Percentiles rank a stretch among this genome's conserved stretches.
Evolutionary conservation across 2,888 invertebrate species (phyloP).

Genomic region (Dryocosmus kuriphilus): DNA sequence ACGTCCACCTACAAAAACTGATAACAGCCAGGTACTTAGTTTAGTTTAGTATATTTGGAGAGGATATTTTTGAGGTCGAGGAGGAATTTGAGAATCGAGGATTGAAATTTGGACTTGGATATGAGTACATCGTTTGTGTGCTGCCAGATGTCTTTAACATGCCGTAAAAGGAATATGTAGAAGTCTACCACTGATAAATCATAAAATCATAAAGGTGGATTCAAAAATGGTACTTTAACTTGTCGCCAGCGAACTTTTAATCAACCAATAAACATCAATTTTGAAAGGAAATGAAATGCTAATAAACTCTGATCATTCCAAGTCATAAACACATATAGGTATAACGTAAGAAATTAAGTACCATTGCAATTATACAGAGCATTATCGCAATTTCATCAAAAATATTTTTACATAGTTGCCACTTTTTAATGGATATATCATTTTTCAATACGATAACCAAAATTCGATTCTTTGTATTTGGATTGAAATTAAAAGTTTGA

Average conservation of each 20-base stretch:
- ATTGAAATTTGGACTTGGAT: constrained; percentile 20
- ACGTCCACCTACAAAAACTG: constrained; percentile 35
- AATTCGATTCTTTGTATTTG: too few species aligned
- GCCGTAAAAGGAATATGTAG: constrained; percentile 39
- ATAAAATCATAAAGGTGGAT: constrained; percentile 37
- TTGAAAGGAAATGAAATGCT: constrained; percentile 35
- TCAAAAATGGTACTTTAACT: constrained; percentile 27
- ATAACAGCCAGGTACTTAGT: constrained; percentile 37
- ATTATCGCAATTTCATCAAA: constrained; percentile 16
- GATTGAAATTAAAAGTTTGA: too few species aligned
- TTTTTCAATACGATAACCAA: background rate
- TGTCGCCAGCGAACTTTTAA: constrained; percentile 40
- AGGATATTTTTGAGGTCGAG: constrained; percentile 28
- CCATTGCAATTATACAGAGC: constrained; percentile 20
- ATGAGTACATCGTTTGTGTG: constrained; percentile 24
- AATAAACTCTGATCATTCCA: constrained; percentile 57
- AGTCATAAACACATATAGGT: constrained; percentile 41
- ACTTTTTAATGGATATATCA: constrained; percentile 38
- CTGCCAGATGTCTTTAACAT: constrained; percentile 40
- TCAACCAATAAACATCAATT: constrained; percentile 47
- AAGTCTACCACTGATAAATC: constrained; percentile 38
- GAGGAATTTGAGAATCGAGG: constrained; percentile 28
- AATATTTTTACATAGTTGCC: constrained; percentile 16
- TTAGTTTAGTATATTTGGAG: constrained; percentile 21
- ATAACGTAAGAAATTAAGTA: constrained; percentile 35